These are phyloP conservation scores for Trichogramma pretiosum DNA, from an alignment of 1,140 invertebrate genomes.

Conservation along the genomic window DNA sequence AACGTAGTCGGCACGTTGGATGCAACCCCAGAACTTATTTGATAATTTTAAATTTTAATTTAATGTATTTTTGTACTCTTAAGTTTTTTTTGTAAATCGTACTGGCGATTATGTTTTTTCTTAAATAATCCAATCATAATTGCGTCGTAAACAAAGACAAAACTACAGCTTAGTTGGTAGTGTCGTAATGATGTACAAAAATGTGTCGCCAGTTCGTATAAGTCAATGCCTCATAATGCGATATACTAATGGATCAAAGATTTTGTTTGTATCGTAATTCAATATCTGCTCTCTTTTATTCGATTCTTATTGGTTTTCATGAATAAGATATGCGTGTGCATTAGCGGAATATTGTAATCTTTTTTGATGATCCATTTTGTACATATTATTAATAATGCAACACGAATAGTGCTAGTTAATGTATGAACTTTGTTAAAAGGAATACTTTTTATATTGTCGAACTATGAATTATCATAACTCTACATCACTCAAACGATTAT, in stretches of 20 bases:
- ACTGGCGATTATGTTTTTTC: slow-evolving; percentile 9
- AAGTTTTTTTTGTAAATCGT: slow-evolving; percentile 8
- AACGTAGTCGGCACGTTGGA: neutral
- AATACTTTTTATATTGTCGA: slow-evolving; percentile 6
- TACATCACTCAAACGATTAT: slow-evolving; percentile 23
- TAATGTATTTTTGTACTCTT: slow-evolving; percentile 18
- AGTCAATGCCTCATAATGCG: slow-evolving; percentile 15
- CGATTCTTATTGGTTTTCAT: neutral
- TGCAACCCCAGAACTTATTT: neutral
- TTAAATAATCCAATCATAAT: neutral
- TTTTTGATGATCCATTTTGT: slow-evolving; percentile 10
- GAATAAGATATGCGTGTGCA: neutral
- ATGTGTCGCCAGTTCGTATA: slow-evolving; percentile 7
- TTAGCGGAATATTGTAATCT: neutral
- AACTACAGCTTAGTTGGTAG: too few relatives aligned
- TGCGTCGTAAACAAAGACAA: too few relatives aligned
- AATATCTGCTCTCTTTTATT: neutral
- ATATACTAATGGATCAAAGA: slow-evolving; percentile 10
- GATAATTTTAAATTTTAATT: slow-evolving; percentile 13
- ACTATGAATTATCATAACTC: slow-evolving; percentile 2
- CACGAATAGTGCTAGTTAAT: too few relatives aligned
- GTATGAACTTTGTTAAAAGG: too few relatives aligned
- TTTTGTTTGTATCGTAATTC: neutral
- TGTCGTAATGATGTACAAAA: too few relatives aligned
- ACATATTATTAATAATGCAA: slow-evolving; percentile 16